Percentiles rank a stretch among this genome's conserved stretches.
These are phyloP conservation scores for Zeugodacus cucurbitae DNA, from an alignment of 1,140 invertebrate genomes.

Conservation along the genomic window DNA sequence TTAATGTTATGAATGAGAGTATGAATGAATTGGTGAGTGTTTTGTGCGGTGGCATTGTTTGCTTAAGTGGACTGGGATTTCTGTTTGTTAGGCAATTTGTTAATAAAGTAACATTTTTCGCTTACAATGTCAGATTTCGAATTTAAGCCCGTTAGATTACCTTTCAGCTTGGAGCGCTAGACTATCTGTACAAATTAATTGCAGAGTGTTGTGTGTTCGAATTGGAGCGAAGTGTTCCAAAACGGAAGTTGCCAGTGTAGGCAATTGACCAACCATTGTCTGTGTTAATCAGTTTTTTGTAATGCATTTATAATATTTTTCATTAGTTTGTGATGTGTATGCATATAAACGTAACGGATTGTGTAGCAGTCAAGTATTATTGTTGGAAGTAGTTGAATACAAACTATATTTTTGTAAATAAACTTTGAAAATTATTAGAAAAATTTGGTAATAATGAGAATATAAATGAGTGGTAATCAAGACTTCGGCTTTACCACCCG, in stretches of 20 bases:
- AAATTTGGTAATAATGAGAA: background rate
- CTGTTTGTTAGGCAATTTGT: conserved; percentile 30
- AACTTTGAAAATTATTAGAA: background rate
- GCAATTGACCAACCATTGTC: background rate
- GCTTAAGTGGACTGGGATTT: background rate
- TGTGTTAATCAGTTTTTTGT: background rate
- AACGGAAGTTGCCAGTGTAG: background rate
- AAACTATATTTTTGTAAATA: background rate
- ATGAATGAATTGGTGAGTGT: background rate
- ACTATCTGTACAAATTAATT: background rate
- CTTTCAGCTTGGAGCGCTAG: background rate
- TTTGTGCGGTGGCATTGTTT: background rate
- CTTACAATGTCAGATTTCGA: background rate
- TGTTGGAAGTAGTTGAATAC: background rate
- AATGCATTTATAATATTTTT: background rate
- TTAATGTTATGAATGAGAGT: background rate
- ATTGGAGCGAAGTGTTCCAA: background rate
- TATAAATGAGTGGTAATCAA: conserved; percentile 6
- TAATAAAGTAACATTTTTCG: background rate
- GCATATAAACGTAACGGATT: background rate
- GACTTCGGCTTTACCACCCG: background rate
- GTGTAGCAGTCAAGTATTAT: background rate
- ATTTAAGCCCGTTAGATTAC: background rate
- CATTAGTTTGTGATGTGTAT: background rate
- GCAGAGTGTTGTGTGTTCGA: background rate